A percentile compares a stretch with the other conserved stretches of the same genome.
Evolutionary conservation across 2,797 vertebrate species (phyloP).

Genomic region (Catharus ustulatus): DNA sequence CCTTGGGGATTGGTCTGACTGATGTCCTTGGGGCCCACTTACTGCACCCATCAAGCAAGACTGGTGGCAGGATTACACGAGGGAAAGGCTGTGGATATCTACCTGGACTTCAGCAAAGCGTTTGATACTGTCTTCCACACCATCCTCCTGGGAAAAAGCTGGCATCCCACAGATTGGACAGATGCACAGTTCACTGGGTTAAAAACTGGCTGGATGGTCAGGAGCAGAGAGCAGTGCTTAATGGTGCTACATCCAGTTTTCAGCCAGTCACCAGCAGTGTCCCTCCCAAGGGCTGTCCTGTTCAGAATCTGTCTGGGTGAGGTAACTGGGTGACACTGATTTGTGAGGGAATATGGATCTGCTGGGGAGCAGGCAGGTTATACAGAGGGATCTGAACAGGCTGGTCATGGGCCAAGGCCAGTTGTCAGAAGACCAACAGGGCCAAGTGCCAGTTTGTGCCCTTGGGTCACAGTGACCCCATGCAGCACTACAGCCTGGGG

Average conservation of each 20-base stretch:
- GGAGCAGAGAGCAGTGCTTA: not conserved
- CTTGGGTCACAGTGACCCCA: not conserved
- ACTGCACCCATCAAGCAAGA: not conserved
- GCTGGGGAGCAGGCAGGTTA: too few species aligned
- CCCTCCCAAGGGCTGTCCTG: not conserved
- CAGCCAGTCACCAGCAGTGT: too few species aligned
- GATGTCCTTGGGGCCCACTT: not conserved
- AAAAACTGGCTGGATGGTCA: not conserved
- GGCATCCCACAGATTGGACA: not conserved
- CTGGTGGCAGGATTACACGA: not conserved
- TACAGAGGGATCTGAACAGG: not conserved
- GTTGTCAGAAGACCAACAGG: not conserved
- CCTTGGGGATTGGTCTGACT: not conserved
- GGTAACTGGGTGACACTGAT: too few species aligned
- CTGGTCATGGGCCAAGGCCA: not conserved
- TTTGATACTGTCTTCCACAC: not conserved
- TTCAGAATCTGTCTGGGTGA: not conserved
- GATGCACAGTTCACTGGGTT: not conserved
- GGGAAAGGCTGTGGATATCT: not conserved
- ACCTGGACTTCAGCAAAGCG: not conserved
- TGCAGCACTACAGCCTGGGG: not conserved
- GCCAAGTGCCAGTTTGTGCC: not conserved
- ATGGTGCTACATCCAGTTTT: not conserved
- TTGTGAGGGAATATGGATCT: not conserved
- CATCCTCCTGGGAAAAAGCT: not conserved